Base-by-base conservation (phyloP, 2,888 invertebrate species). In the Liodrosophila aerea region DNA sequence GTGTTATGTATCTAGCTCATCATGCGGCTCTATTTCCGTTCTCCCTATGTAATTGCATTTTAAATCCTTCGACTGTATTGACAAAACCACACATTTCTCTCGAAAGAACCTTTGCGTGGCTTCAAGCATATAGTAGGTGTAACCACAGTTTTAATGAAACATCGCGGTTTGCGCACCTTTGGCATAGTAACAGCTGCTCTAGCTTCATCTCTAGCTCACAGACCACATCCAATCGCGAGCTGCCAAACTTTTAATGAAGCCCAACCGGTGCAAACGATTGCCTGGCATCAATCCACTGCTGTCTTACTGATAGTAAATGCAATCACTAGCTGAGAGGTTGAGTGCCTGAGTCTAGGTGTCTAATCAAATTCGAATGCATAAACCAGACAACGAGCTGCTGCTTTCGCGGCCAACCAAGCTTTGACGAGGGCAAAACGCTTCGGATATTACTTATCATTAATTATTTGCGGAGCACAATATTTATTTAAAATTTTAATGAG, bases 401-500 rank as follows among this genome's bases (percentile, higher is more conserved):
- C n/a, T 69, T 69, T 18, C 85, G 85, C 63, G 78, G 82, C 78
- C 64, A 64, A 56, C 71, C 76, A 46, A 63, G 52, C 58, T 62
- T 68, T 64, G 70, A 64, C 59, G 62, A 56, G 58, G 74, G 61
- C 70, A 62, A 41, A 3, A 13, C 12, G 22, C 9, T 9, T 36
- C 49, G 64, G 54, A 73, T 76, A 76, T 81, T 76, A 81, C 74
- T 74, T 73, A 60, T 64, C 81, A 85, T 81, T 81, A 78, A 85
- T 85, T 76, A 81, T 85, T 82, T 63, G 46, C 3, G 22, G 2
- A 31, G 36, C 61, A 64, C 44, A 63, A 76, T 73, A 78, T 85
- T 74, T 70, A 69, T 78, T 68, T 73, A 49, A 64, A 78, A 80
- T 76, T 80, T 70, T 83, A 83, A 76, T 85, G 80, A 76, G 83